Evolutionary conservation across 2,888 invertebrate genomes (phyloP).

Genomic region (Horisme vitalbata): DNA sequence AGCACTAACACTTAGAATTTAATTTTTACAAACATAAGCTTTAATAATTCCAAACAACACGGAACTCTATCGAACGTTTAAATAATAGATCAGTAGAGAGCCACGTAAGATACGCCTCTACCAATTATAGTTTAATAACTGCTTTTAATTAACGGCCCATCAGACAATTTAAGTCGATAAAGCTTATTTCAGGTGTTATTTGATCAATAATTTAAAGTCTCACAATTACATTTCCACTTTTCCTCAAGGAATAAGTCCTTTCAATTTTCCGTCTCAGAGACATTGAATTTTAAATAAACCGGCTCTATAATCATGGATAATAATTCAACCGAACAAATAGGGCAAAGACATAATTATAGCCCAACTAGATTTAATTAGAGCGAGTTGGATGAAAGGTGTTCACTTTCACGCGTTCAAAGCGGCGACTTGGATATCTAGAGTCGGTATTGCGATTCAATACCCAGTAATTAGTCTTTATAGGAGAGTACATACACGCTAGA

Average conservation of each 20-base stretch:
- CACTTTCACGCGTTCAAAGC: conserved; percentile 70
- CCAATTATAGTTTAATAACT: conserved; percentile 44
- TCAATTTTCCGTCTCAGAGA: conserved; percentile 50
- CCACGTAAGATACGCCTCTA: conserved; percentile 41
- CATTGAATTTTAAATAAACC: conserved; percentile 64
- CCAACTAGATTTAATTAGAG: conserved; percentile 65
- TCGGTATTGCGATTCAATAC: conserved; percentile 51
- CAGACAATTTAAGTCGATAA: conserved; percentile 53
- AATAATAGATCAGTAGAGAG: conserved; percentile 26
- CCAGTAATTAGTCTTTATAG: conserved; percentile 52
- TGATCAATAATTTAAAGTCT: conserved; percentile 70
- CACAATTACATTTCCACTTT: conserved; percentile 63
- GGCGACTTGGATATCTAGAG: conserved; percentile 50
- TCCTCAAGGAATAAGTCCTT: conserved; percentile 54
- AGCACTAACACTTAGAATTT: too few relatives aligned
- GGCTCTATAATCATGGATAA: conserved; percentile 68
- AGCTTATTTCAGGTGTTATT: conserved; percentile 80
- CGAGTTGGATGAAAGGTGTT: conserved; percentile 72
- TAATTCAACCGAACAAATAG: conserved; percentile 70
- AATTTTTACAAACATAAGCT: neutral
- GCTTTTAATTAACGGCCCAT: conserved; percentile 61
- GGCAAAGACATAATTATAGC: conserved; percentile 76
- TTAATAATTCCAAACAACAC: neutral
- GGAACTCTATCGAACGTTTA: conserved; percentile 6
- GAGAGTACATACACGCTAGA: too few relatives aligned